Conservation (phyloP, 2,113 vertebrate species). For the Vidua chalybeata region DNA sequence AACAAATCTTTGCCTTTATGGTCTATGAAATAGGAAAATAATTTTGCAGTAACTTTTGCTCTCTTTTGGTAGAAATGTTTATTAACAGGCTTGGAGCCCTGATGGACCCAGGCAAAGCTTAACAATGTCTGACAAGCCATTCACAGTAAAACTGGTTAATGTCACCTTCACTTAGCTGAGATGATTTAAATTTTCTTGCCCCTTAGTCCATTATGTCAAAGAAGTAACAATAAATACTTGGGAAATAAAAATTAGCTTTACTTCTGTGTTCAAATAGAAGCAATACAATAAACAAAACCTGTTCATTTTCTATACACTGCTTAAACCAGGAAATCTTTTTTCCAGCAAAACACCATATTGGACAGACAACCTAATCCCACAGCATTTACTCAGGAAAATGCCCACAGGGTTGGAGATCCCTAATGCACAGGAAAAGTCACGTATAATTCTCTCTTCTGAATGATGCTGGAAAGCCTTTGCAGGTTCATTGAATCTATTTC, state of each 20-base stretch:
- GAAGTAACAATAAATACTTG: neutral
- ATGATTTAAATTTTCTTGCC: neutral
- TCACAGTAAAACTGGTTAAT: slow-evolving; percentile 41
- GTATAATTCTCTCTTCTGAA: neutral
- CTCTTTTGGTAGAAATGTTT: neutral
- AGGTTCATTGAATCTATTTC: neutral
- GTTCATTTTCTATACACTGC: neutral
- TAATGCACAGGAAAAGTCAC: neutral
- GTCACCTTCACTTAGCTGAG: slow-evolving; percentile 30
- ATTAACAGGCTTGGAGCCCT: neutral
- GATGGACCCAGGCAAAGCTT: neutral
- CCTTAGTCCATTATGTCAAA: neutral
- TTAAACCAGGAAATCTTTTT: neutral
- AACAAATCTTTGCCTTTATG: neutral
- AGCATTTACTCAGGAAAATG: neutral
- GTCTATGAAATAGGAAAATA: neutral
- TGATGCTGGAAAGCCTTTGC: neutral
- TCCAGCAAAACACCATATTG: neutral
- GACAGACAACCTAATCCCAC: neutral
- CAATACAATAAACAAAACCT: neutral
- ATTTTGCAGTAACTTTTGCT: neutral
- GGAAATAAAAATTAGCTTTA: neutral
- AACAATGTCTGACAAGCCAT: slow-evolving; percentile 4
- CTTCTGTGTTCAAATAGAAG: neutral
- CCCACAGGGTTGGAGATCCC: neutral